A percentile compares a stretch with the other conserved stretches of the same genome.
phyloP scores from a whole-genome alignment of 2,113 vertebrate species.

The Brachyhypopomus gauderio region DNA sequence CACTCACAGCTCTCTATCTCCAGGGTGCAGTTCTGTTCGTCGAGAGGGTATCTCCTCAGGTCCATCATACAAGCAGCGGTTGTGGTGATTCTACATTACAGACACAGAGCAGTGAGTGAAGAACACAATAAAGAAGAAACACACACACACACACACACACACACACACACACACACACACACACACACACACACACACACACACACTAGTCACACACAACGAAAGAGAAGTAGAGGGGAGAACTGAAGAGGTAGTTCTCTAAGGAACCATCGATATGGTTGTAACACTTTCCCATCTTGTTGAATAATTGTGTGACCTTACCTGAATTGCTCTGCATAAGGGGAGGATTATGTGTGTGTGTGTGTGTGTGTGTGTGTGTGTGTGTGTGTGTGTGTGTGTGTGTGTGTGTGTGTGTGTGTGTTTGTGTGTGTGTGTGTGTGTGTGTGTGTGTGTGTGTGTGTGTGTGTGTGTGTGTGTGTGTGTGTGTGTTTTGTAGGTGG shows the following conservation, averaged over 20 bases:
- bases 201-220: background rate
- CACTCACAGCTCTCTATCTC: conserved; percentile 99
- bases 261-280: background rate
- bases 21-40: conserved; percentile 93
- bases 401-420: no score
- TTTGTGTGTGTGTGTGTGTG: background rate
- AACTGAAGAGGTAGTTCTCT: no score
- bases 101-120: background rate
- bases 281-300: background rate
- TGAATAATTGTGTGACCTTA: background rate
- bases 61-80: conserved; percentile 99
- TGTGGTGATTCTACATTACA: conserved; percentile 89
- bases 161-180: conserved; percentile 13
- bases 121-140: conserved; percentile 4
- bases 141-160: no score
- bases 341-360: background rate
- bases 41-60: conserved; percentile 93
- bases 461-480: background rate
- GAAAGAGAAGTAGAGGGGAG: background rate
- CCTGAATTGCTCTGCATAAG: background rate
- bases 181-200: conserved; percentile 13
- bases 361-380: background rate
- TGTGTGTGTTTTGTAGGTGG: background rate
- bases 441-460: background rate
- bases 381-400: no score